These are phyloP conservation scores for Cercopithecus mitis DNA, from an alignment of 2,797 vertebrate species.

Conservation along the genomic window DNA sequence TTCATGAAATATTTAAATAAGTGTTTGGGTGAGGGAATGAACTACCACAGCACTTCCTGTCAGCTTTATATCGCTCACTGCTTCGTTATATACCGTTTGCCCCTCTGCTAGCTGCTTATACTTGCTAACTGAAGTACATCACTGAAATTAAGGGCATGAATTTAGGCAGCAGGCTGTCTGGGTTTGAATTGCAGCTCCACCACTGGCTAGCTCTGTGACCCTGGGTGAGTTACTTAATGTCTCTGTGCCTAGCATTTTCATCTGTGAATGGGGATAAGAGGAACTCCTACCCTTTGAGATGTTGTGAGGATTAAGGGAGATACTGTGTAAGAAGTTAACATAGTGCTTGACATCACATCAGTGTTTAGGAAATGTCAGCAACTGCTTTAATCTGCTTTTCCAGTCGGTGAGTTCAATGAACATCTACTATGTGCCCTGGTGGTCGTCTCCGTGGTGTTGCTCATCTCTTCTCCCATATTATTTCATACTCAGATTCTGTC, in stretches of 20 bases:
- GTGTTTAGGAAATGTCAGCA: neutral
- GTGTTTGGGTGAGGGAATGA: neutral
- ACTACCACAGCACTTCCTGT: accelerated
- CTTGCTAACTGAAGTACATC: neutral
- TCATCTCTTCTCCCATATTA: neutral
- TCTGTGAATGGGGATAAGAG: neutral
- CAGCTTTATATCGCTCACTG: accelerated
- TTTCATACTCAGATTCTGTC: neutral
- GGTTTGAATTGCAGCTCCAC: neutral
- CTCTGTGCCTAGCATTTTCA: neutral
- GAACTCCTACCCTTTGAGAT: no score
- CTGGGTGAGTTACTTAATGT: neutral
- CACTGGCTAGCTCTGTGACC: neutral
- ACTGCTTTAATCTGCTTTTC: neutral
- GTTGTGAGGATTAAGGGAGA: neutral
- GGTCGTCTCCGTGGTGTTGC: neutral
- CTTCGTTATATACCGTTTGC: accelerated
- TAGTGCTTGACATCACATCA: neutral
- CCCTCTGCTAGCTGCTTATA: neutral
- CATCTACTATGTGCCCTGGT: neutral
- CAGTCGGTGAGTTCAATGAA: neutral
- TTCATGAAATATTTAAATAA: neutral
- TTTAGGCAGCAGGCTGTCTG: neutral
- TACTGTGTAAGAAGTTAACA: accelerated
- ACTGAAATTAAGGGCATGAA: neutral